phyloP scores from a whole-genome alignment of 2,888 invertebrate genomes.

The Pollenia griseotomentosa region DNA sequence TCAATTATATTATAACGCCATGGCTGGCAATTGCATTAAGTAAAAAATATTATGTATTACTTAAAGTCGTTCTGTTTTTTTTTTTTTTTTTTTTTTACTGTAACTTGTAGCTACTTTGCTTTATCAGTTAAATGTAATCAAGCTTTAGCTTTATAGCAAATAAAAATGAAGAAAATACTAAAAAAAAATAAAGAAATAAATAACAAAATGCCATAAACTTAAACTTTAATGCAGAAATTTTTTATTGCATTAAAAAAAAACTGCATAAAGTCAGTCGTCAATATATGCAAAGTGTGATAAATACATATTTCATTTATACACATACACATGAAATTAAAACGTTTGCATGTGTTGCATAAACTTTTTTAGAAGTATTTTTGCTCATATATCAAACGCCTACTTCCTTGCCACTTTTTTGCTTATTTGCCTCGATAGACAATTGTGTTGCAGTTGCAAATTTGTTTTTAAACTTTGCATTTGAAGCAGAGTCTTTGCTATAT shows the following conservation, averaged over 20 bases:
- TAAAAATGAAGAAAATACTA: constrained; percentile 19
- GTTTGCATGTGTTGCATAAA: constrained; percentile 39
- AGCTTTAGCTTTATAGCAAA: constrained; percentile 47
- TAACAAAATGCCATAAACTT: constrained; percentile 72
- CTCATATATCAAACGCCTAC: constrained; percentile 71
- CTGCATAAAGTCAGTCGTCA: background rate
- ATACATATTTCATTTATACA: background rate
- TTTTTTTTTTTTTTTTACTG: background rate
- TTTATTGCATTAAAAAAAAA: constrained; percentile 22
- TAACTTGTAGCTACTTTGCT: constrained; percentile 68
- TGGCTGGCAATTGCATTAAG: constrained; percentile 50
- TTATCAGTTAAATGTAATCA: constrained; percentile 73
- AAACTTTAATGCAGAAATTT: constrained; percentile 60
- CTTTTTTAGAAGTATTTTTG: constrained; percentile 16
- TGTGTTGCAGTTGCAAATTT: constrained; percentile 5
- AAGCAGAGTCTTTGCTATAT: background rate
- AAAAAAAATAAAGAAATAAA: constrained; percentile 37
- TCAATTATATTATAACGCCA: constrained; percentile 64
- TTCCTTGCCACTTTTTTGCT: constrained; percentile 58
- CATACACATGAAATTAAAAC: background rate
- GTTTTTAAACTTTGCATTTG: background rate
- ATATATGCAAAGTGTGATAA: constrained; percentile 12
- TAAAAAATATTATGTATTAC: constrained; percentile 22
- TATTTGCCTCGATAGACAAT: constrained; percentile 38
- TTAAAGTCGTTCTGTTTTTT: background rate